Evolutionary conservation across 2,888 invertebrate genomes (phyloP), one percentile per base, ranked within the genome.

Genomic region (Xanthostigma xanthostigma): DNA sequence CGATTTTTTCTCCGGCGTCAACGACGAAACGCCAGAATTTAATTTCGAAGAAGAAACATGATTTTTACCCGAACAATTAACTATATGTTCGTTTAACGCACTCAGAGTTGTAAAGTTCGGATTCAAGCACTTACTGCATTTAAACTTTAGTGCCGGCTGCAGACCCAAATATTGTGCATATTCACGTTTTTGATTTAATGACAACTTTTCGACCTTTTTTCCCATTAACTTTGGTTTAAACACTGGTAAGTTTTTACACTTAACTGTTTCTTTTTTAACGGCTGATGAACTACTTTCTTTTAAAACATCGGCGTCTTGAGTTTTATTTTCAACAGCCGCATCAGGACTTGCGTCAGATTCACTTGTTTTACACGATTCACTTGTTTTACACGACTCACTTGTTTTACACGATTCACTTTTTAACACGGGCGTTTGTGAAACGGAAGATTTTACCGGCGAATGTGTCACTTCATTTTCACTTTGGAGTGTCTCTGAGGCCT

Each of bases 101-200:
- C 74, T 72, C 53, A 83, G 66, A 10, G 79, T 76, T 55, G 78
- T 76, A 62, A 81, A 83, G 49, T 78, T 78, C 56, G 78, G 75
- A 38, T 74, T 74, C 59, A 76, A 76, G 66, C 87, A 87, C 63
- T 81, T 84, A 41, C 79, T 73, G 62, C 87, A 87, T 61, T 80
- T 82, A 61, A 79, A 78, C 64, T 81, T 80, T 44, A 81, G 77
- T 62, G 78, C 75, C 8, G 81, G 79, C 61, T 83, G 82, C 49
- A 84, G 64, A 11, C 83, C 82, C 56, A 83, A 67, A 63, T 81
- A 83, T 60, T 84, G 83, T 44, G 79, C 79, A 68, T 82, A 82
- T 59, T 83, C 82, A 44, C 65, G 41, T 51, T 51, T 50, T 52
- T 51, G 47, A 49, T 44, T 41, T 53, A 49, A 36, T 4, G 36